Evolutionary conservation across 2,888 invertebrate genomes (phyloP), one percentile per base, ranked within the genome.

Genomic region (Xanthia icteritia): DNA sequence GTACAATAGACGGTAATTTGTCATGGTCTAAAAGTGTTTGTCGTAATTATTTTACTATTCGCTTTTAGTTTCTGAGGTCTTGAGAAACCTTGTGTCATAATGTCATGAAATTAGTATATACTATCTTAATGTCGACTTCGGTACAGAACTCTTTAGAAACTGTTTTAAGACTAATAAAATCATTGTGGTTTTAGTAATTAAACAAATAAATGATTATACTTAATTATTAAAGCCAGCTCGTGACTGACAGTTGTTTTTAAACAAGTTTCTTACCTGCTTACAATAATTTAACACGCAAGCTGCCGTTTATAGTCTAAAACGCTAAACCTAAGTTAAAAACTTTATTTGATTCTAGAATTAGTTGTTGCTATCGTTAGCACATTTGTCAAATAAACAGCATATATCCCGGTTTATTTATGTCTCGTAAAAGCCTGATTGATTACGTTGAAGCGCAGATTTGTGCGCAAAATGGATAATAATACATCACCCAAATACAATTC

Each of bases 391-490:
- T 87, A 83, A 86, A 78, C 71, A 81, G 68, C 81, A 68, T 70
- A 68, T 68, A 58, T 81, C 71, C 81, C 61, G 54, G 81, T 86
- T 89, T 90, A 91, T 91, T 92, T 91, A 91, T 90, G 88, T 85
- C 81, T 86, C 85, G 88, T 86, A 86, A 85, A 86, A 87, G 82
- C 86, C 86, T 92, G 92, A 92, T 92, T 91, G 92, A 92, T 92
- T 90, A 90, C 90, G 82, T 89, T 84, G 89, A 84, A 87, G 86
- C 85, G 85, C 86, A 89, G 90, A 90, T 91, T 91, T 90, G 89
- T 89, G 83, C 88, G 85, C 86, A 84, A 87, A 90, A 88, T 86
- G 89, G 86, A 88, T 88, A 87, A 88, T 88, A 88, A 91, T 92
- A 91, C 89, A 91, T 90, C 91, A 91, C 88, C 88, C 88, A 88